Evolutionary conservation across 2,888 invertebrate genomes (phyloP).

Genomic region (Palloptera scutellata): DNA sequence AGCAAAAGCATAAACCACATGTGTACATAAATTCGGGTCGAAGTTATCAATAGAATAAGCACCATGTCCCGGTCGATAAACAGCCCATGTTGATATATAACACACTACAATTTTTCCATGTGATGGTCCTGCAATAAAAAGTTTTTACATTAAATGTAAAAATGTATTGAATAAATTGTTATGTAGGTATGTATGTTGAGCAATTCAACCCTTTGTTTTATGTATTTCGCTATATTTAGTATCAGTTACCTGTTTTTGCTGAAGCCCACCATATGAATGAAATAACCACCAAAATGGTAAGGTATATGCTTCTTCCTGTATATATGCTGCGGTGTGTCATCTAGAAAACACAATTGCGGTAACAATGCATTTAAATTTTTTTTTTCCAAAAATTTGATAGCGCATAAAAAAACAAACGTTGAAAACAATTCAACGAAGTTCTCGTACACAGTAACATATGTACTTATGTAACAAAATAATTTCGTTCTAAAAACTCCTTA

Average conservation of each 20-base stretch:
- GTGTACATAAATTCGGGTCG: constrained; percentile 80
- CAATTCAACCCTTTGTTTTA: not conserved
- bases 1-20: constrained; percentile 83
- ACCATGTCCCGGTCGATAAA: constrained; percentile 74
- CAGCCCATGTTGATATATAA: constrained; percentile 83
- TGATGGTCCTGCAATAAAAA: constrained; percentile 67
- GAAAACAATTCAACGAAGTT: no score
- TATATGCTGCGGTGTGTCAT: constrained; percentile 35
- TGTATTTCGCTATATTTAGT: constrained; percentile 11
- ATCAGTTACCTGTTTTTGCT: constrained; percentile 54
- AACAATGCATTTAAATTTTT: constrained; percentile 20
- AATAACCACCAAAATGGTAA: constrained; percentile 38
- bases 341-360: constrained; percentile 33
- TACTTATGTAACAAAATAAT: no score
- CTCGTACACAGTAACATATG: no score
- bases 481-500: no score
- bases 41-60: constrained; percentile 74
- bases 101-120: constrained; percentile 82
- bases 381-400: not conserved
- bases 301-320: constrained; percentile 38
- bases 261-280: constrained; percentile 49
- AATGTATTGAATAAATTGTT: not conserved
- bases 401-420: no score
- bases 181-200: not conserved
- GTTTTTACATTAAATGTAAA: constrained; percentile 12